Conservation (phyloP, 2,888 invertebrate genomes). For the Euspilapteryx auroguttella region DNA sequence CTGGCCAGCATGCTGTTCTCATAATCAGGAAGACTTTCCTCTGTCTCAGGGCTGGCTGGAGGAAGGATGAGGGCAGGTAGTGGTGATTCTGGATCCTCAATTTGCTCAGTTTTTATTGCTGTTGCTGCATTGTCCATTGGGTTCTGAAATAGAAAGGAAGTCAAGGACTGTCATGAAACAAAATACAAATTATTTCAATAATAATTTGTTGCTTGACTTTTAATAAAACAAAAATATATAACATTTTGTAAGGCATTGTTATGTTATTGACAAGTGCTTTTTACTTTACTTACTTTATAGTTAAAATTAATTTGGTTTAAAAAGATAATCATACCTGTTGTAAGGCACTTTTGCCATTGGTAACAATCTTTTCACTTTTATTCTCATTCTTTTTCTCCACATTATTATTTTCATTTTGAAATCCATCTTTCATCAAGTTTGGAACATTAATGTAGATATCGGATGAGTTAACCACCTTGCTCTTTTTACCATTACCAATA, state of each 20-base stretch:
- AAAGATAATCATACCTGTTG: too few species aligned
- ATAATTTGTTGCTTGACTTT: too few species aligned
- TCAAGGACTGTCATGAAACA: too few species aligned
- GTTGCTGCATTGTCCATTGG: constrained; percentile 35
- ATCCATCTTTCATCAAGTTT: constrained; percentile 21
- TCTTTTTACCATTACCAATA: constrained; percentile 34
- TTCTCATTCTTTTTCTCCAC: constrained; percentile 32
- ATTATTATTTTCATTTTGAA: constrained; percentile 36
- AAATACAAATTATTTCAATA: too few species aligned
- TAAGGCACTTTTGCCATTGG: constrained; percentile 39
- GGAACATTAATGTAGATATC: constrained; percentile 35
- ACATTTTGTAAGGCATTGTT: too few species aligned
- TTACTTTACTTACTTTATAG: too few species aligned
- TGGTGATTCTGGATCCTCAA: constrained; percentile 32
- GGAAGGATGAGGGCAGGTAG: constrained; percentile 19
- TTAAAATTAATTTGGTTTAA: too few species aligned
- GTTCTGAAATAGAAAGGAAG: too few species aligned
- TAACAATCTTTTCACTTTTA: too few species aligned
- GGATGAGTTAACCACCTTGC: constrained; percentile 33
- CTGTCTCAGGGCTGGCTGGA: constrained; percentile 33
- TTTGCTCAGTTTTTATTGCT: constrained; percentile 37
- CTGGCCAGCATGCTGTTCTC: constrained; percentile 59
- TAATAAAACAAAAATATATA: too few species aligned
- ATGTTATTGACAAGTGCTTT: too few species aligned
- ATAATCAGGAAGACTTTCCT: constrained; percentile 50